These are phyloP conservation scores for Centrocercus urophasianus DNA, from an alignment of 2,113 vertebrate species.

Conservation along the genomic window DNA sequence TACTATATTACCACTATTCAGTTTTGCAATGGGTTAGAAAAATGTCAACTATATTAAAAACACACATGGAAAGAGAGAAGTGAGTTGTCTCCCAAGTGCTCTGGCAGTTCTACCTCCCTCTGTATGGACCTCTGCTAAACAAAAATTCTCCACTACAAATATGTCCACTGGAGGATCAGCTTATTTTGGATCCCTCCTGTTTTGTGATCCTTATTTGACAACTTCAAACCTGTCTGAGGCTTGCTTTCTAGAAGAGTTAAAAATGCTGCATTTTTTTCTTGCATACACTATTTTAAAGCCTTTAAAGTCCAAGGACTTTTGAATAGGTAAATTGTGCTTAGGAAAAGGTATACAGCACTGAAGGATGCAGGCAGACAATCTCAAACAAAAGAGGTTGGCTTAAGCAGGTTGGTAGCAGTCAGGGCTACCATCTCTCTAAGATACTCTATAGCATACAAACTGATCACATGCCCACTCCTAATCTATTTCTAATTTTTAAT, in stretches of 20 bases:
- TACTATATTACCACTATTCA: neutral
- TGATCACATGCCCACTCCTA: neutral
- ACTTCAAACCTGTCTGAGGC: neutral
- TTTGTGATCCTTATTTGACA: neutral
- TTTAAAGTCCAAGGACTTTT: neutral
- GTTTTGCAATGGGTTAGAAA: neutral
- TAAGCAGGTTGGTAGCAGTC: neutral
- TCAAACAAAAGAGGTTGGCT: neutral
- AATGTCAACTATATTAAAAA: neutral
- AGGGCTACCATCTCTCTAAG: neutral
- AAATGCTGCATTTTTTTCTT: neutral
- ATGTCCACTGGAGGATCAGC: neutral
- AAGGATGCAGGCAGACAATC: neutral
- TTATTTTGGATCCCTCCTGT: neutral
- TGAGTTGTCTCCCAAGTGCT: neutral
- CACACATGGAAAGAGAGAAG: neutral
- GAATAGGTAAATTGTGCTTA: neutral
- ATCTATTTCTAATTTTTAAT: neutral
- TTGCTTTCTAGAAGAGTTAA: neutral
- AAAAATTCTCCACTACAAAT: neutral
- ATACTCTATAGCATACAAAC: neutral
- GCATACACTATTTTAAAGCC: neutral
- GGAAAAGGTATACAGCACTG: neutral
- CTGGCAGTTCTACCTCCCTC: neutral
- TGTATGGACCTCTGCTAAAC: neutral